phyloP scores from a whole-genome alignment of 92 coral and sea anemone genomes.

The Montipora capitata region DNA sequence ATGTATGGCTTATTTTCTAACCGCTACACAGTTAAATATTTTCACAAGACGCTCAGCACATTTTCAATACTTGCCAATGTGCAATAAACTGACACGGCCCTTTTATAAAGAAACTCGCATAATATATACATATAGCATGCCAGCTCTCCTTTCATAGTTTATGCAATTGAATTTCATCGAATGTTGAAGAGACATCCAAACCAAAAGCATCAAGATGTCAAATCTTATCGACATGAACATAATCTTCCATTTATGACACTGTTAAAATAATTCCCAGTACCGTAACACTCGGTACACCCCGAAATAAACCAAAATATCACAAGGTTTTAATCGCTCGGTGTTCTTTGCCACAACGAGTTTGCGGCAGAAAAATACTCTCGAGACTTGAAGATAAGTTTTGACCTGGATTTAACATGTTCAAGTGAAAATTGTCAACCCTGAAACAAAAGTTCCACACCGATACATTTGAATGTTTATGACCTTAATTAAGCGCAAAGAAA shows the following conservation, averaged over 20 bases:
- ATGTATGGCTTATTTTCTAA: no score
- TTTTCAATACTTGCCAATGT: neutral
- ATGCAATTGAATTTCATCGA: neutral
- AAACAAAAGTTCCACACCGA: neutral
- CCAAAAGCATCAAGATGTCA: neutral
- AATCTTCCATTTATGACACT: slow-evolving; percentile 2
- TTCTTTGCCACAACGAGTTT: neutral
- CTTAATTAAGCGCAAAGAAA: neutral
- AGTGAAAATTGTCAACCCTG: neutral
- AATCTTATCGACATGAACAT: neutral
- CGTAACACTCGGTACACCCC: neutral
- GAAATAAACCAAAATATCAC: neutral
- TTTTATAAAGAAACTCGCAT: neutral
- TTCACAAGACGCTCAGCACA: neutral
- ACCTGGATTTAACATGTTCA: neutral
- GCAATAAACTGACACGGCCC: neutral
- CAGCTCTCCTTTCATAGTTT: neutral
- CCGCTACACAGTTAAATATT: slow-evolving; percentile 1
- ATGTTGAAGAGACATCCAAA: slow-evolving; percentile 14
- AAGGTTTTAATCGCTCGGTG: neutral
- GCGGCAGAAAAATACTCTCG: neutral
- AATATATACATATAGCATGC: neutral
- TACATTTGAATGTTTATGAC: neutral
- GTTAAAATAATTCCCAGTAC: neutral
- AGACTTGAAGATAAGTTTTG: neutral